Evolutionary conservation across 2,888 invertebrate species (phyloP).

Genomic region (Drosophila paucipuncta): DNA sequence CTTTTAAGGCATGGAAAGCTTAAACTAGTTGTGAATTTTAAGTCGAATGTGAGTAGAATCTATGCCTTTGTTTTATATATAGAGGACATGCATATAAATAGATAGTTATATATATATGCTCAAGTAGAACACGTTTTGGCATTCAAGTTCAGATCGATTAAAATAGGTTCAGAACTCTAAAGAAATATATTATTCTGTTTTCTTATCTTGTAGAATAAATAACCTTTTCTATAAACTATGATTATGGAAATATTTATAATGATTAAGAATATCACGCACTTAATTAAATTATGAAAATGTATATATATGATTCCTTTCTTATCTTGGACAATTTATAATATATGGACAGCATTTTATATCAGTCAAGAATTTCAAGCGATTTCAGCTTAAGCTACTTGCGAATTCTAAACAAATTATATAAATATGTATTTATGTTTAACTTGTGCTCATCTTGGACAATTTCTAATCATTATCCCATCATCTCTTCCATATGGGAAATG

Average conservation of each 20-base stretch:
- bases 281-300: too few species aligned
- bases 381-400: neutral
- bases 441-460: neutral
- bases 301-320: too few species aligned
- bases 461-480: neutral
- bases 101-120: too few species aligned
- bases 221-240: too few species aligned
- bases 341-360: too few species aligned
- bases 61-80: neutral
- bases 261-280: too few species aligned
- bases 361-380: neutral
- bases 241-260: too few species aligned
- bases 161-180: neutral
- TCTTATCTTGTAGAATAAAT: too few species aligned
- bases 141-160: neutral
- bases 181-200: neutral
- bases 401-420: neutral
- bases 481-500: neutral
- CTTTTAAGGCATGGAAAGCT: neutral
- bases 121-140: too few species aligned
- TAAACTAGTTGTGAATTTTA: constrained; percentile 16
- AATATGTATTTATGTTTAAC: neutral
- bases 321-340: too few species aligned
- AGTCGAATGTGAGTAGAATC: neutral
- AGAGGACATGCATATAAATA: neutral